Evolutionary conservation across 1,140 invertebrate genomes (phyloP), one percentile per base, ranked within the genome.

Genomic region (Manduca sexta): DNA sequence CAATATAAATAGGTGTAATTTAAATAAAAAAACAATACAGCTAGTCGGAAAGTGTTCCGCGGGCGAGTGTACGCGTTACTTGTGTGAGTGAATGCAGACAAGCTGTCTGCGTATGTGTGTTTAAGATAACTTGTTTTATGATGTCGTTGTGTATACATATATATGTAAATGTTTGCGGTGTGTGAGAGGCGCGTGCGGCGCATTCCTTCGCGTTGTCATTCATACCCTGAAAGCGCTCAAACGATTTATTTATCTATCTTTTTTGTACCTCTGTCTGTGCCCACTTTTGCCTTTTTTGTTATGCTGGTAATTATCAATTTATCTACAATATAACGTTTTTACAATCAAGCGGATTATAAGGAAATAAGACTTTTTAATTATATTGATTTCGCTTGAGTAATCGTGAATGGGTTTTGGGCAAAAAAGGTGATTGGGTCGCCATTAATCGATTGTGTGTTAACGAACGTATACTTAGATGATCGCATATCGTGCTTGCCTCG

Each of bases 141-240:
- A 51, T 60, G 12, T 33, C 45, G 39, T 58, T 47, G 43, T 35
- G 40, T 58, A 46, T 68, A 57, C 74, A 59, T 69, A 51, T 68
- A 49, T 55, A 54, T 54, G 52, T 49, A 44, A 45, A 44, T 48
- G 41, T 45, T 35, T 51, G 42, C 56, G 31, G 42, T 67, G 71
- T 71, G 73, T 61, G 63, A 42, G 58, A 60, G 69, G 56, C 74
- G 74, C 77, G 77, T 81, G 74, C 77, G 73, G 60, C 68, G 57
- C 77, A 78, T 81, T 81, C 77, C 74, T 57, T 17, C 56, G 63
- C 74, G 75, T 74, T 69, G 60, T 70, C 74, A 82, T 82, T 82
- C 75, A 79, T 76, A 76, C 64, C 59, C 63, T 61, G 57, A 55
- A 63, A 65, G 49, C 62, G 49, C 56, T 56, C 35, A 21, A 43